A percentile compares a stretch with the other conserved stretches of the same genome.
These are phyloP conservation scores for Megastigmus dorsalis DNA, from an alignment of 2,888 invertebrate genomes.

Conservation along the genomic window DNA sequence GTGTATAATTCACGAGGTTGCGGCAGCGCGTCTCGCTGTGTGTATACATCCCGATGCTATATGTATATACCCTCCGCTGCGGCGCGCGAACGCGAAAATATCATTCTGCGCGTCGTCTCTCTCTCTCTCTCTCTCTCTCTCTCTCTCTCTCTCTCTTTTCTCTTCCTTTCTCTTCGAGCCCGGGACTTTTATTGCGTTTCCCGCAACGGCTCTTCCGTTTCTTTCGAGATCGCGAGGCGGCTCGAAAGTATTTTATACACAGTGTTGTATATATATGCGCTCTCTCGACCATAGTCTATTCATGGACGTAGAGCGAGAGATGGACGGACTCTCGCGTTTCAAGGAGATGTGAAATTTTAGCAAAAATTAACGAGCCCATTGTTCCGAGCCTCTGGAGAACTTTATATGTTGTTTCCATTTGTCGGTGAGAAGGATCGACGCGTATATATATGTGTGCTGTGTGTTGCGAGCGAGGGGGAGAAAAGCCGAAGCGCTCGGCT, in stretches of 20 bases:
- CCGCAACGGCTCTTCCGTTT: conserved; percentile 20
- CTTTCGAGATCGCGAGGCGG: conserved; percentile 20
- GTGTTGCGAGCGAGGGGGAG: background rate
- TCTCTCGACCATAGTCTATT: too few relatives aligned
- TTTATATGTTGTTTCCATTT: conserved; percentile 35
- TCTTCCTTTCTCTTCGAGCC: background rate
- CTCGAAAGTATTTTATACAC: conserved; percentile 30
- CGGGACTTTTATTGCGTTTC: conserved; percentile 37
- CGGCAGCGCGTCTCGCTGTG: background rate
- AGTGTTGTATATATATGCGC: background rate
- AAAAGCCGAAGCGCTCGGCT: background rate
- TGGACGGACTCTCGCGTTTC: background rate
- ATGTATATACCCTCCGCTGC: too few relatives aligned
- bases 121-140: background rate
- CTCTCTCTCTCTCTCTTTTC: background rate
- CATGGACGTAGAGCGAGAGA: too few relatives aligned
- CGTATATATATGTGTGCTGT: too few relatives aligned
- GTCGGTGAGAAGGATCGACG: conserved; percentile 14
- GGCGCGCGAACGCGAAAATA: conserved; percentile 16
- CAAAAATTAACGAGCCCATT: conserved; percentile 39
- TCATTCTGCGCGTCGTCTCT: background rate
- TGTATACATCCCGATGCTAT: too few relatives aligned
- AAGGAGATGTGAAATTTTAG: conserved; percentile 11
- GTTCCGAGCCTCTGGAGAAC: background rate
- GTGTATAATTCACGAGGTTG: conserved; percentile 21